Evolutionary conservation across 2,797 vertebrate species (phyloP), one percentile per base, ranked within the genome.

Genomic region (Sphaeramia orbicularis): DNA sequence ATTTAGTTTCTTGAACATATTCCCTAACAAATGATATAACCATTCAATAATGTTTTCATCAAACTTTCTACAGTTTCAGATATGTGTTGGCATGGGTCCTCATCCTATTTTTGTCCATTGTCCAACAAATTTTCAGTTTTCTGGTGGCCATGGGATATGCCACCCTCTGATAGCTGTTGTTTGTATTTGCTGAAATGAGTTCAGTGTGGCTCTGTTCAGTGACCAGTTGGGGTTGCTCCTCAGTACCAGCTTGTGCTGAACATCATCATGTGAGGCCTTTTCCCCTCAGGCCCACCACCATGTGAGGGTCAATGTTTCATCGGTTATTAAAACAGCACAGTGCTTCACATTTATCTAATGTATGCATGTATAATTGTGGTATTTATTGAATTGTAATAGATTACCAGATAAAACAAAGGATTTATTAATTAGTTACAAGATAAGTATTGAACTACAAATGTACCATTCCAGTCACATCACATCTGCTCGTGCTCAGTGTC

Each of bases 191-290:
- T 41, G n/a, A 35, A 18, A 37, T 18, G 16, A 6, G 32, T 3
- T 65, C 45, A 45, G 24, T 62, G 27, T 51, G 24, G 63, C 27
- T 59, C 13, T 36, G 35, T 44, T 61, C 16, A 71, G 74, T 65
- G 59, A 50, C 32, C 52, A 21, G 36, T 67, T 24, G n/a, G 24
- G 1, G 10, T 5, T 48, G 41, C 18, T 43, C 14, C 11, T 38
- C 38, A 55, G 4, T 19, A 32, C 15, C 54, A 13, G 49, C 65
- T 37, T 72, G 30, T 14, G 45, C 41, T 71, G 30, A 66, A 35
- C 41, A 45, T 71, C 40, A 67, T 80, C 80, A 86, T 82, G 74
- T 81, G 85, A 85, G 35, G 54, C 30, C 7, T 75, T 35, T 49
- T 51, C 19, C 41, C 86, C 47, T 57, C 52, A 56, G 71, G 85